Evolutionary conservation across 1,140 invertebrate species (phyloP).

Genomic region (Drosophila tropicalis): DNA sequence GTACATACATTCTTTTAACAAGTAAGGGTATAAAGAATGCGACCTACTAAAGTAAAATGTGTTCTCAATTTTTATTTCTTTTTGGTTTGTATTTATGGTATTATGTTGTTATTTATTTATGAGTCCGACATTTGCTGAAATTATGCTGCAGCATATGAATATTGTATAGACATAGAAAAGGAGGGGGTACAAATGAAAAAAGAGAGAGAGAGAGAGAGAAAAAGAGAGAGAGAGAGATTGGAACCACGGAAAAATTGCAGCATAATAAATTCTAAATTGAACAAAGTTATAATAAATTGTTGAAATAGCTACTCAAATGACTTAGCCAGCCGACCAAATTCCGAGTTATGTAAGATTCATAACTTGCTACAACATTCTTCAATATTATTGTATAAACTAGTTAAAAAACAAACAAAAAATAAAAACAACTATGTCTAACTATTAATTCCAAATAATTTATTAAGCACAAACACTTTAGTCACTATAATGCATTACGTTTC

Average conservation of each 20-base stretch:
- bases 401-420: too few species aligned
- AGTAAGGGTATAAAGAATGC: not conserved
- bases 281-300: not conserved
- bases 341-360: too few species aligned
- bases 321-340: too few species aligned
- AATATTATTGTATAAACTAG: too few species aligned
- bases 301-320: too few species aligned
- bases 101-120: conserved; percentile 13
- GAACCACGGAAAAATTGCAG: not conserved
- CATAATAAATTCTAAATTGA: not conserved
- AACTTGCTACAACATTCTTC: too few species aligned
- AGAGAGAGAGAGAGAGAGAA: not conserved
- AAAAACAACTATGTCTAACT: too few species aligned
- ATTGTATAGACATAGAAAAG: not conserved
- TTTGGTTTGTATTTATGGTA: not conserved
- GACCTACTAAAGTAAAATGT: not conserved
- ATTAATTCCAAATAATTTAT: too few species aligned
- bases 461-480: too few species aligned
- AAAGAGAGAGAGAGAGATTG: not conserved
- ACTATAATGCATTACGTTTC: too few species aligned
- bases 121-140: conserved; percentile 7
- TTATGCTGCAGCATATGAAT: conserved; percentile 19
- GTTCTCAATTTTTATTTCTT: not conserved
- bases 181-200: not conserved
- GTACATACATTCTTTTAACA: too few species aligned